Percentiles rank a stretch among this genome's conserved stretches.
These are phyloP conservation scores for Calyptomena viridis DNA, from an alignment of 2,113 vertebrate genomes.

Conservation along the genomic window DNA sequence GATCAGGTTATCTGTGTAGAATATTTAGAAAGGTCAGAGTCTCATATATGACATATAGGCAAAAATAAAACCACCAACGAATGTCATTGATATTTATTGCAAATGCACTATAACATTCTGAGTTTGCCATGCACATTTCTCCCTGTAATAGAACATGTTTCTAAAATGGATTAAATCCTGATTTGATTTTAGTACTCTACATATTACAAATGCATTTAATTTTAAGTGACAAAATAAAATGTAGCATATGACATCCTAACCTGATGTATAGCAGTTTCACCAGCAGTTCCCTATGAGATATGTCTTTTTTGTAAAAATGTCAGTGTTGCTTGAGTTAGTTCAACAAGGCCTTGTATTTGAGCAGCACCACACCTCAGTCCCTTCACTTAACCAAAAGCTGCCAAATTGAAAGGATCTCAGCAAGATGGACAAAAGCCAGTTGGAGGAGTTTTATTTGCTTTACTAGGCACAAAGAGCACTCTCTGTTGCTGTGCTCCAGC, in stretches of 20 bases:
- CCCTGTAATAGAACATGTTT: constrained; percentile 22
- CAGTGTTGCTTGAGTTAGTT: not conserved
- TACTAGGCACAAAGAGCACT: not conserved
- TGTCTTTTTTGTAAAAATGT: not conserved
- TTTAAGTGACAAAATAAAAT: constrained; percentile 66
- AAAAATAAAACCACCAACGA: not conserved
- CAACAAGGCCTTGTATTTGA: not conserved
- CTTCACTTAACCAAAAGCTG: not conserved
- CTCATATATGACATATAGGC: not conserved
- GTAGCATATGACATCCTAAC: constrained; percentile 19
- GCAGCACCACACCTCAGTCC: not conserved
- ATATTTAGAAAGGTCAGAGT: constrained; percentile 45
- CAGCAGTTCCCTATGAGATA: not conserved
- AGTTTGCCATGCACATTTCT: not conserved
- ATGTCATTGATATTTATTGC: constrained; percentile 52
- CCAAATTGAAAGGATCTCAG: not conserved
- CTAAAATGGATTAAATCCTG: constrained; percentile 52
- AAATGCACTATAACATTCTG: not conserved
- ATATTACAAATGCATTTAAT: constrained; percentile 66
- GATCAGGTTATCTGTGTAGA: not conserved
- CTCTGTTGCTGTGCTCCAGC: not conserved
- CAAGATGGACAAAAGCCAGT: not conserved
- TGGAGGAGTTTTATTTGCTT: not conserved
- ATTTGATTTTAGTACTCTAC: constrained; percentile 61
- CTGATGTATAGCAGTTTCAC: constrained; percentile 36